Evolutionary conservation across 2,797 vertebrate genomes (phyloP).

Genomic region (Astyanax mexicanus): DNA sequence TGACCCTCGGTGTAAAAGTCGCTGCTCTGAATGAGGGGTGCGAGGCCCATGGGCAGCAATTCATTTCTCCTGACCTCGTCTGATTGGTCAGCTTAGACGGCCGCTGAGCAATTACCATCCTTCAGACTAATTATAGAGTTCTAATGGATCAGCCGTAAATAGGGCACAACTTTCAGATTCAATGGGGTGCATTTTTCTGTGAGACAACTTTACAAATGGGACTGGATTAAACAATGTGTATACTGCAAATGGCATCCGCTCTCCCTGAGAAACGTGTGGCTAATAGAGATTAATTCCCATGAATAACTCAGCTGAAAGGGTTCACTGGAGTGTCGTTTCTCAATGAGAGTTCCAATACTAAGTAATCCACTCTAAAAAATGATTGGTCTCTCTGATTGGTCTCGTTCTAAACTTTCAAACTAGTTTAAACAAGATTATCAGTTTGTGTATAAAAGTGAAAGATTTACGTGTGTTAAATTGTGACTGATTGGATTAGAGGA

Average conservation of each 20-base stretch:
- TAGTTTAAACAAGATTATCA: conserved; percentile 4
- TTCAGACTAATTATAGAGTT: conserved; percentile 12
- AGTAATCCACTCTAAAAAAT: neutral
- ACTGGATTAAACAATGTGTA: conserved; percentile 15
- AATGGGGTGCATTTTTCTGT: neutral
- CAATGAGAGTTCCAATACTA: conserved; percentile 1
- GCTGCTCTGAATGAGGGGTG: conserved; percentile 29
- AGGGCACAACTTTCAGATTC: conserved; percentile 4
- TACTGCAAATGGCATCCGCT: conserved; percentile 7
- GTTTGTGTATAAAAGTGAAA: neutral
- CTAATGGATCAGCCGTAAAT: conserved; percentile 8
- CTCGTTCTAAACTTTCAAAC: neutral
- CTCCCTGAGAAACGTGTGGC: neutral
- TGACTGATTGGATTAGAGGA: conserved; percentile 13
- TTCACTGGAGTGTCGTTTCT: conserved; percentile 16
- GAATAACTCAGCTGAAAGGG: conserved; percentile 22
- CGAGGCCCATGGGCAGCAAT: neutral
- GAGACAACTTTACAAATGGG: conserved; percentile 16
- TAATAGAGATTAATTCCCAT: conserved; percentile 25
- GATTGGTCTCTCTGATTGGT: conserved; percentile 7
- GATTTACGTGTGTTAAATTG: conserved; percentile 5
- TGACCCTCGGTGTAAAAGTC: conserved; percentile 45
- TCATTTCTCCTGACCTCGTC: conserved; percentile 11
- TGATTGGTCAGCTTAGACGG: conserved; percentile 13
- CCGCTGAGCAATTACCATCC: conserved; percentile 8